Conservation (phyloP, 2,797 vertebrate species). For the Rhinophrynus dorsalis region DNA sequence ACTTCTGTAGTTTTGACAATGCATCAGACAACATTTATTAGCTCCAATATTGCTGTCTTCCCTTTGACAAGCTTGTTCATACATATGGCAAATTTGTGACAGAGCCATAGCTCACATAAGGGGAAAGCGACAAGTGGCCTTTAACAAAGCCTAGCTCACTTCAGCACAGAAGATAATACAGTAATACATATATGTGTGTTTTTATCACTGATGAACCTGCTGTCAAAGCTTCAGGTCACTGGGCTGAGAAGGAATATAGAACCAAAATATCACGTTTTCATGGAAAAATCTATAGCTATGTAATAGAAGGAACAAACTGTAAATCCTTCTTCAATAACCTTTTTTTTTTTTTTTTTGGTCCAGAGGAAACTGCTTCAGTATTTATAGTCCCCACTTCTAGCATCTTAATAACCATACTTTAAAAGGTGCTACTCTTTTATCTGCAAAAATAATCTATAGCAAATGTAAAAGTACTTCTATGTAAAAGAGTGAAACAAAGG, state of each 20-base stretch:
- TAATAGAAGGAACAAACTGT: background rate
- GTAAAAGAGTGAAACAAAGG: too few species aligned
- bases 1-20: background rate
- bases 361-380: background rate
- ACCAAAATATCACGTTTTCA: slow-evolving; percentile 1
- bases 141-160: slow-evolving; percentile 29
- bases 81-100: slow-evolving; percentile 20
- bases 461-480: too few species aligned
- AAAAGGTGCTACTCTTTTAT: background rate
- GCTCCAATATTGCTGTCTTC: slow-evolving; percentile 9
- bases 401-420: background rate
- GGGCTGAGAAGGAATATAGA: background rate
- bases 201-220: slow-evolving; percentile 18
- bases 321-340: too few species aligned
- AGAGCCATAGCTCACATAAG: slow-evolving; percentile 11
- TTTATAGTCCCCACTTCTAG: background rate
- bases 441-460: too few species aligned
- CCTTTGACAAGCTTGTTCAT: slow-evolving; percentile 32
- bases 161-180: slow-evolving; percentile 3
- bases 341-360: too few species aligned
- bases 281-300: background rate
- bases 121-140: slow-evolving; percentile 20
- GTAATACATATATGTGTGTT: slow-evolving; percentile 2
- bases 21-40: slow-evolving; percentile 23
- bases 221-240: slow-evolving; percentile 1